Evolutionary conservation across 2,797 vertebrate genomes (phyloP).

Genomic region (Stomatorhinus walkeri): DNA sequence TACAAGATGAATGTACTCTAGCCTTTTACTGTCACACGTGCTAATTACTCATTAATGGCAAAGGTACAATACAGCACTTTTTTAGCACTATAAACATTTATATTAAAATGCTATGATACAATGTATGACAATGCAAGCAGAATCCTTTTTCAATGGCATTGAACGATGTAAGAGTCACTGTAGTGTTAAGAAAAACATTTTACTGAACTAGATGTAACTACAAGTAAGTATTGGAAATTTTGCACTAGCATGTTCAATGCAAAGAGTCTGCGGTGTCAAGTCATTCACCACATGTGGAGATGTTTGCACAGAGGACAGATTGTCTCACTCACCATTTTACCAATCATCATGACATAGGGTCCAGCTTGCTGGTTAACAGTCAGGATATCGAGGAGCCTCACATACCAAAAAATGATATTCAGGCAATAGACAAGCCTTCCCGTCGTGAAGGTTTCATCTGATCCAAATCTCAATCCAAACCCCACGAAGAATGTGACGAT

Average conservation of each 20-base stretch:
- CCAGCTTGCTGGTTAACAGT: slow-evolving; percentile 97
- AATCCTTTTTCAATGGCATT: neutral
- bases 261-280: neutral
- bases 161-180: neutral
- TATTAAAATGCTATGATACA: neutral
- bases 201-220: neutral
- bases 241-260: neutral
- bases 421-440: slow-evolving; percentile 92
- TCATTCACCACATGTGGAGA: neutral
- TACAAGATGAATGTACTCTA: neutral
- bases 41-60: neutral
- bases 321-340: slow-evolving; percentile 86
- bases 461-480: slow-evolving; percentile 81
- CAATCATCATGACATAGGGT: slow-evolving; percentile 98
- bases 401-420: slow-evolving; percentile 99
- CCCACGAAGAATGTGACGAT: slow-evolving; percentile 90
- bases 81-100: neutral
- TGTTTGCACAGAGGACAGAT: neutral
- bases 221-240: neutral
- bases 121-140: neutral
- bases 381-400: slow-evolving; percentile 90
- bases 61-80: neutral
- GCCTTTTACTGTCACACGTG: neutral
- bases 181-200: neutral
- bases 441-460: slow-evolving; percentile 61